phyloP scores from a whole-genome alignment of 1,140 invertebrate genomes.

The Sarcophaga bullata region DNA sequence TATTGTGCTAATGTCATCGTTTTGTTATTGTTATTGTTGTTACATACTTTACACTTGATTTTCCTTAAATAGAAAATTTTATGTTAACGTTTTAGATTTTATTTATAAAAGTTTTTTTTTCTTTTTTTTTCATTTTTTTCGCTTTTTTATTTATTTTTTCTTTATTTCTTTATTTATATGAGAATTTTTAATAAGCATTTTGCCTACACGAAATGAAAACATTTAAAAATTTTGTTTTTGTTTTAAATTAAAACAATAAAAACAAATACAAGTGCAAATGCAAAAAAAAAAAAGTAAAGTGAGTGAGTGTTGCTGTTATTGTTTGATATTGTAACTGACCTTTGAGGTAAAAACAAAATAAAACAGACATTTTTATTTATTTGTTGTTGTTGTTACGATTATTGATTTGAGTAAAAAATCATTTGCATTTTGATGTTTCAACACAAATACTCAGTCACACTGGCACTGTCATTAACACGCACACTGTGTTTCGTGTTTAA shows the following conservation, averaged over 20 bases:
- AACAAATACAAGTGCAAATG: not conserved
- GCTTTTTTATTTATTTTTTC: not conserved
- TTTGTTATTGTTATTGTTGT: not conserved
- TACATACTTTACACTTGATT: slow-evolving; percentile 12
- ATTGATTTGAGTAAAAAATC: too few species aligned
- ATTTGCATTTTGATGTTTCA: too few species aligned
- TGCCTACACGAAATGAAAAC: not conserved
- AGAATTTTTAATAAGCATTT: not conserved
- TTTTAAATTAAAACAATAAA: not conserved
- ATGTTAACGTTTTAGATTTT: not conserved
- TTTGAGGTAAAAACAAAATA: not conserved
- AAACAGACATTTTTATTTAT: not conserved
- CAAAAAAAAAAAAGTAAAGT: not conserved
- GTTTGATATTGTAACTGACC: slow-evolving; percentile 7
- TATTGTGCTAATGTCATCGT: too few species aligned
- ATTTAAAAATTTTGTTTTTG: too few species aligned
- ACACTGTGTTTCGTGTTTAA: too few species aligned
- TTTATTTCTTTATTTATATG: not conserved
- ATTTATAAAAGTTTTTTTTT: not conserved
- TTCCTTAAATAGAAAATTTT: slow-evolving; percentile 11
- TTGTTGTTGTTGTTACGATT: not conserved
- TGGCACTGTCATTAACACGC: too few species aligned
- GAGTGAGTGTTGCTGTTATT: too few species aligned
- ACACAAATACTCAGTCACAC: too few species aligned
- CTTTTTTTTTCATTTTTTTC: not conserved